Base-by-base conservation (phyloP, 2,113 vertebrate genomes). In the Theristicus caerulescens region DNA sequence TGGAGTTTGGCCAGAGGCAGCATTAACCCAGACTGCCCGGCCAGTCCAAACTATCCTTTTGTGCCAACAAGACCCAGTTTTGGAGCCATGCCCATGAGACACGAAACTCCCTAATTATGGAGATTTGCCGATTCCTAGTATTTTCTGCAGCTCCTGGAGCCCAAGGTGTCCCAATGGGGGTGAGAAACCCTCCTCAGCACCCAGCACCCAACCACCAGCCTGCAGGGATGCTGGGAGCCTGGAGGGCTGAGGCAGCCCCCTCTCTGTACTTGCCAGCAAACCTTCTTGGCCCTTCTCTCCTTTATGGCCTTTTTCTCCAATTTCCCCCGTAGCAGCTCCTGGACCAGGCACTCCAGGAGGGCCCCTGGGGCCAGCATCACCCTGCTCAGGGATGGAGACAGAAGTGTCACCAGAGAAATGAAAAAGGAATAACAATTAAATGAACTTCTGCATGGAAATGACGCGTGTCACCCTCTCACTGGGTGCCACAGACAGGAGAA, bases 261-360 rank as follows among this genome's bases (percentile, higher is more conserved):
- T 76, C 49, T 20, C n/a, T 77, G 82, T 86, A 97, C 98, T 98
- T 88, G 98, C 99, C 98, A 97, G 94, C 47, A 98, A 96, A 89
- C 98, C 98, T 61, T 97, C 79, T 78, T 97, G 95, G 38, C 99
- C 99, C 95, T 98, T 99, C 67, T 98, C 98, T 69, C 98, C 99
- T 88, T 98, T 98, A 25, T 58, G 85, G 17, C 99, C 98, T 76
- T 97, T 97, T 59, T 91, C 82, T 44, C 99, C 99, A 32, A 84
- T 92, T 31, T 97, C 91, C 46, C 99, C 99, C 0, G 95, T 88
- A 27, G 85, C 70, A 72, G 99, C 98, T 97, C 98, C 98, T 0
- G 94, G 93, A 9, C 99, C 99, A 2, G 98, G 98, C 15, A 51
- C 90, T 76, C 98, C 99, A 71, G 97, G 91, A 59, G 96, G 87